A percentile compares a stretch with the other conserved stretches of the same genome.
phyloP scores from a whole-genome alignment of 2,888 invertebrate genomes.

The Lomographa bimaculata region DNA sequence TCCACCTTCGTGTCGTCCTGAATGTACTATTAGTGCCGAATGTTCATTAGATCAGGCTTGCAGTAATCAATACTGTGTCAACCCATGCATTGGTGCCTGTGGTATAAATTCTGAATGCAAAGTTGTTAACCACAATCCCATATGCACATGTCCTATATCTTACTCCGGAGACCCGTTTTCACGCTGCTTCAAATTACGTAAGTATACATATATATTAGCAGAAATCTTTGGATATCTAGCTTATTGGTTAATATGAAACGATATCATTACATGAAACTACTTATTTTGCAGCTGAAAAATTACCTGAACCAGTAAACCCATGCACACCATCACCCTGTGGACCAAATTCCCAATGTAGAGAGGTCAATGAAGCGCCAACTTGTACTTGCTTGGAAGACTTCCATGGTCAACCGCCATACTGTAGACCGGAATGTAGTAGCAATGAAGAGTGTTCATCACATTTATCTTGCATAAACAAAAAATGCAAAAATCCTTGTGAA shows the following conservation, averaged over 20 bases:
- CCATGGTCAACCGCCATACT: conserved; percentile 89
- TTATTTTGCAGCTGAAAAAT: conserved; percentile 71
- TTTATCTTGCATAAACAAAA: conserved; percentile 89
- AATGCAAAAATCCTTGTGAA: conserved; percentile 90
- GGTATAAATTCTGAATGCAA: conserved; percentile 88
- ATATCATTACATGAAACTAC: background rate
- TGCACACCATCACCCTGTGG: conserved; percentile 92
- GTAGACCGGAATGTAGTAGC: conserved; percentile 90
- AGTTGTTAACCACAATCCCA: conserved; percentile 90
- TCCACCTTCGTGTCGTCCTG: conserved; percentile 88
- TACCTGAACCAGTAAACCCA: conserved; percentile 82
- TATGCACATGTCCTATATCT: conserved; percentile 86
- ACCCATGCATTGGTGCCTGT: conserved; percentile 90
- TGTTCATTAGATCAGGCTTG: conserved; percentile 89
- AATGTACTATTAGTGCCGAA: conserved; percentile 88
- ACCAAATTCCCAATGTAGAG: conserved; percentile 88
- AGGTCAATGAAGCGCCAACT: conserved; percentile 87
- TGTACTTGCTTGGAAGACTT: conserved; percentile 89
- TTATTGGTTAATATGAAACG: background rate
- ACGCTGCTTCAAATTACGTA: conserved; percentile 82
- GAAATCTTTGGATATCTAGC: conserved; percentile 5
- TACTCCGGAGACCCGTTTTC: conserved; percentile 87
- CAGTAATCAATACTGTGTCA: conserved; percentile 86
- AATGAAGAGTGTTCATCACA: conserved; percentile 88
- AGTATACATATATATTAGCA: conserved; percentile 41